Conservation (phyloP, 2,113 vertebrate genomes). For the Oreochromis niloticus region DNA sequence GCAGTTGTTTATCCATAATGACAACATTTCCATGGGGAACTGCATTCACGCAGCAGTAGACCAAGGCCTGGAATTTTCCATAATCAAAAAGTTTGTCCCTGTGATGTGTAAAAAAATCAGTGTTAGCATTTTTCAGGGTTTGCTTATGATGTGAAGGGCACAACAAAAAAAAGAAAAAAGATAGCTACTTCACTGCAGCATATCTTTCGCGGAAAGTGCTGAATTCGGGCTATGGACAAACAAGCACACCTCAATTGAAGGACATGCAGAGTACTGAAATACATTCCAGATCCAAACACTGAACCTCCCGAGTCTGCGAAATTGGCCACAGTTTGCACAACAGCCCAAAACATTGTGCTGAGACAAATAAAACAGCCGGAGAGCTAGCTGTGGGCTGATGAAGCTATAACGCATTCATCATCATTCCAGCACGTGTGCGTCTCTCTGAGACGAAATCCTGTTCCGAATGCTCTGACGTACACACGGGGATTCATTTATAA, state of each 20-base stretch:
- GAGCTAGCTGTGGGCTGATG: not conserved
- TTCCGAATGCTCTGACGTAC: not conserved
- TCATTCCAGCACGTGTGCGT: not conserved
- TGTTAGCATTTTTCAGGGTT: conserved; percentile 27
- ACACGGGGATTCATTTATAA: not conserved
- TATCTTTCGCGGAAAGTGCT: conserved; percentile 44
- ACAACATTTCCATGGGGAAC: not conserved
- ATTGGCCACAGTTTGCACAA: conserved; percentile 34
- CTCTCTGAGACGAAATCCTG: not conserved
- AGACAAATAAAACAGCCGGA: conserved; percentile 16
- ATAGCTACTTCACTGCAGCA: not conserved
- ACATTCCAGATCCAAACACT: conserved; percentile 18
- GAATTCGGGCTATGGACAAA: conserved; percentile 38
- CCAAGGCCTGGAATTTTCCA: not conserved
- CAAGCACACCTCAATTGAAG: conserved; percentile 20
- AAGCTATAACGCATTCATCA: not conserved
- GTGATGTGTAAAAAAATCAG: not conserved
- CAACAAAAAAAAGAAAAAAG: not conserved
- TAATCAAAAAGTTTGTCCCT: not conserved
- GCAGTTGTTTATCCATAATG: not conserved
- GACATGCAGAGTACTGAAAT: conserved; percentile 17
- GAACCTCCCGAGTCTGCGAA: conserved; percentile 30
- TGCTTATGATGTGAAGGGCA: conserved; percentile 22
- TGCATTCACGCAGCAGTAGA: not conserved
- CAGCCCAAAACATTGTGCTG: conserved; percentile 36